Evolutionary conservation across 2,113 vertebrate genomes (phyloP).

Genomic region (Pontoporia blainvillei): DNA sequence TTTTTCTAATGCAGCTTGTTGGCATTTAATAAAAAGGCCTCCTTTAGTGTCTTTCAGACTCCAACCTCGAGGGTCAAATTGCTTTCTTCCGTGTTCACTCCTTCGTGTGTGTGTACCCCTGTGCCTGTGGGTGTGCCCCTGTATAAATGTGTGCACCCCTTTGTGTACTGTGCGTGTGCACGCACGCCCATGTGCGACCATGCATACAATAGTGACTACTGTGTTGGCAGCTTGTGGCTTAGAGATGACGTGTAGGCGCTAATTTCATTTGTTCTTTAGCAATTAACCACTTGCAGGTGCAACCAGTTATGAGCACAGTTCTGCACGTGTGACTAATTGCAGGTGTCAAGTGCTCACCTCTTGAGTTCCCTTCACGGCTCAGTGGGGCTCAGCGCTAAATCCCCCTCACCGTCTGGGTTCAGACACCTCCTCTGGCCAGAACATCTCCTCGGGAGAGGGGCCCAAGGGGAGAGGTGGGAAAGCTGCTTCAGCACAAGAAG

Average conservation of each 20-base stretch:
- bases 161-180: neutral
- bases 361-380: conserved; percentile 56
- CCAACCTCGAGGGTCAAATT: neutral
- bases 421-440: neutral
- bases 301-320: conserved; percentile 66
- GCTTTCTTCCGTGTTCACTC: neutral
- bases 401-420: conserved; percentile 35
- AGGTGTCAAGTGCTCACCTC: conserved; percentile 66
- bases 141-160: neutral
- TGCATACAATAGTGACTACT: neutral
- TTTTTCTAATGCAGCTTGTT: conserved; percentile 19
- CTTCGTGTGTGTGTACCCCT: neutral
- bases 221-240: conserved; percentile 20
- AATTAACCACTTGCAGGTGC: conserved; percentile 72
- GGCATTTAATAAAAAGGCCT: conserved; percentile 14
- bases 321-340: conserved; percentile 70
- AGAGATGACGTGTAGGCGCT: conserved; percentile 57
- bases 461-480: neutral
- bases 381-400: conserved; percentile 48
- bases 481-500: neutral
- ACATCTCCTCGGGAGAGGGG: neutral
- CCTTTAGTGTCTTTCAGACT: neutral
- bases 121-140: neutral
- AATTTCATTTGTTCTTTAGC: conserved; percentile 71
- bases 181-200: neutral